Evolutionary conservation across 2,888 invertebrate genomes (phyloP).

Genomic region (Polyommatus icarus): DNA sequence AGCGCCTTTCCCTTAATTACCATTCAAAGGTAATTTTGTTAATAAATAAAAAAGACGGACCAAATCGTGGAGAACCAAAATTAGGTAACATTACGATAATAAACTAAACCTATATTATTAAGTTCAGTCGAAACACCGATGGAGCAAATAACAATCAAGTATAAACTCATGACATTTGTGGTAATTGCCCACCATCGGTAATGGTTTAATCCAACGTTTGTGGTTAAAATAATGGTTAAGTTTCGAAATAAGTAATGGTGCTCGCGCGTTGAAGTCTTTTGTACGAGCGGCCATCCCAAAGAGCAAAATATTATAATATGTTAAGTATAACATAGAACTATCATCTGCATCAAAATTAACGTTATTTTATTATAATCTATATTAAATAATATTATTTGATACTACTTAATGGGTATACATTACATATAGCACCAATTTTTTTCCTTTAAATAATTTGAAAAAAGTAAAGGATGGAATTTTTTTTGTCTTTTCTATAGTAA

Average conservation of each 20-base stretch:
- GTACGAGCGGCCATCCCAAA: background rate
- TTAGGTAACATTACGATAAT: background rate
- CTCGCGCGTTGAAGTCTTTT: conserved; percentile 25
- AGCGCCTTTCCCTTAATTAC: no score
- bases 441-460: no score
- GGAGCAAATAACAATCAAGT: conserved; percentile 3
- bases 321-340: no score
- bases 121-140: background rate
- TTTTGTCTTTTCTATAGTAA: no score
- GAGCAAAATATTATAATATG: background rate
- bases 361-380: no score
- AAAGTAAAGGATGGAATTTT: no score
- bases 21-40: no score
- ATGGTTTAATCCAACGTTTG: conserved; percentile 7
- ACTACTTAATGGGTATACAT: no score
- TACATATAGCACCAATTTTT: no score
- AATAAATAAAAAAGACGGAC: background rate
- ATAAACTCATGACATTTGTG: conserved; percentile 7
- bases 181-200: conserved; percentile 8
- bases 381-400: no score
- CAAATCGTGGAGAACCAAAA: background rate
- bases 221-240: conserved; percentile 11
- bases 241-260: conserved; percentile 13
- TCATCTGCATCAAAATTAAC: no score
- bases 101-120: background rate